A percentile compares a stretch with the other conserved stretches of the same genome.
These are phyloP conservation scores for Mantis religiosa DNA, from an alignment of 2,888 invertebrate genomes.

Conservation along the genomic window DNA sequence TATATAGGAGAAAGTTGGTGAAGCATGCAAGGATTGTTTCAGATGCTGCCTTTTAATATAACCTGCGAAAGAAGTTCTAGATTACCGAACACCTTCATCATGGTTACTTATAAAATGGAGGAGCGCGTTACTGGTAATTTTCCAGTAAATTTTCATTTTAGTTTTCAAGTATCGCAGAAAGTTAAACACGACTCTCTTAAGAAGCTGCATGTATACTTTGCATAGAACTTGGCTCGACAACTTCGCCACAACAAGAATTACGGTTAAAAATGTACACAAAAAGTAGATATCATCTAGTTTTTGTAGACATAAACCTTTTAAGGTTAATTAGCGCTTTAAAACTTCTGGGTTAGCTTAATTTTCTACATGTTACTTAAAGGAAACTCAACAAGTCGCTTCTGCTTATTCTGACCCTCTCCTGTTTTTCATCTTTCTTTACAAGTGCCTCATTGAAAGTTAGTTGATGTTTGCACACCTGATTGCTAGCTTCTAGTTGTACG, in stretches of 20 bases:
- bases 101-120: not conserved
- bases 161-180: not conserved
- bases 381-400: too few relatives aligned
- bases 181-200: not conserved
- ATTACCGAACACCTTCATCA: too few relatives aligned
- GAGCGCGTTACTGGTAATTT: not conserved
- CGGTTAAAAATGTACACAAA: not conserved
- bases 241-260: not conserved
- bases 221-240: not conserved
- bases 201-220: not conserved
- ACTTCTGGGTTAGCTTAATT: not conserved
- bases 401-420: too few relatives aligned
- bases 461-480: too few relatives aligned
- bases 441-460: too few relatives aligned
- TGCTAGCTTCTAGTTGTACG: too few relatives aligned
- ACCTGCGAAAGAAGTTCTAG: too few relatives aligned
- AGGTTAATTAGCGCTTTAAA: not conserved
- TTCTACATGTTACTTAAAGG: too few relatives aligned
- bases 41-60: too few relatives aligned
- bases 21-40: too few relatives aligned
- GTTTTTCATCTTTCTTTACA: too few relatives aligned
- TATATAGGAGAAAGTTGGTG: too few relatives aligned
- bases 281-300: not conserved
- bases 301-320: not conserved
- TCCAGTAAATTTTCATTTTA: not conserved